Base-by-base conservation (phyloP, 1,140 invertebrate species). In the Camponotus vicinus region DNA sequence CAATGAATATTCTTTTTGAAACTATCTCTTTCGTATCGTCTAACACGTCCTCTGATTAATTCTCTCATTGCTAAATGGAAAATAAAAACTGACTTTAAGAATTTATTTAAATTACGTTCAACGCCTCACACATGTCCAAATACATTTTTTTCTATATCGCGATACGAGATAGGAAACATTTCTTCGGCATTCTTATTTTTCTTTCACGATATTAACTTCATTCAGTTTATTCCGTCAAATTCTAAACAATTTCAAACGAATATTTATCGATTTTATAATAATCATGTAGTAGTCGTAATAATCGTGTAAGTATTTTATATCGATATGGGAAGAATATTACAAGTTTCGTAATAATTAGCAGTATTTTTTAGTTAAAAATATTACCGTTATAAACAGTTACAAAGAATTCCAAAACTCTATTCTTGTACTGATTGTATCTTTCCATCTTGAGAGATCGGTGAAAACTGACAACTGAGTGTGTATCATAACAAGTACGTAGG, bases 31-130 rank as follows among this genome's bases (percentile, higher is more conserved):
- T 75, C 67, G 49, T 52, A 52, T 63, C 61, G 34, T 70, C 8
- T 11, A 3, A 27, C 32, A 59, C 7, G 13, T 78, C 13, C 7
- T 64, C 21, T 45, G 49, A 86, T 18, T 86, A 21, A 40, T 34
- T 66, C 45, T 85, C 57, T 87, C 71, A 66, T 70, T 52, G n/a
- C 32, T 11, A 67, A 27, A 37, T 63, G 76, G 61, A 85, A 71
- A 45, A 84, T 66, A 77, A 59, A 83, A 21, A 18, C 7, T 75
- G 64, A 3, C 49, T 49, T 52, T 59, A 84, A 89, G 91, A 91
- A 88, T 87, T 92, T 88, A 91, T 92, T 92, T 91, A 85, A 89
- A 90, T 91, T 80, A 88, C 83, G 77, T 85, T 91, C 82, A 91
- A 92, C 77, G 86, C 89, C 79, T 88, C 87, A 27, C 15, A 18